These are phyloP conservation scores for Cyprinodon brontotheroides DNA, from an alignment of 2,113 vertebrate genomes.

Conservation along the genomic window DNA sequence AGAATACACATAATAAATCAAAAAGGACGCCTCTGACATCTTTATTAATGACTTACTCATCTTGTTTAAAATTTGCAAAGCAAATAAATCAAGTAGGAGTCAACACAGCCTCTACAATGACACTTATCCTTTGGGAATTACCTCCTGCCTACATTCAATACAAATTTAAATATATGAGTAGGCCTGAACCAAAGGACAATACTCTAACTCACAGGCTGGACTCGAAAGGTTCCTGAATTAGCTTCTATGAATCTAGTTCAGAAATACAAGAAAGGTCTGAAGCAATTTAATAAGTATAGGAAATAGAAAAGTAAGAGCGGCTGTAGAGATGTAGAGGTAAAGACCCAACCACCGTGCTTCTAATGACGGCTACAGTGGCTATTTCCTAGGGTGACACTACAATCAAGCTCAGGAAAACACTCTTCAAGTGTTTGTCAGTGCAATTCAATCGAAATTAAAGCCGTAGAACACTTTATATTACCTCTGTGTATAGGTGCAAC, in stretches of 20 bases:
- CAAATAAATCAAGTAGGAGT: neutral
- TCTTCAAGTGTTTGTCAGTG: neutral
- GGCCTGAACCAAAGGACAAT: neutral
- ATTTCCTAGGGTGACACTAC: neutral
- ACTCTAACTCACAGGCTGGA: neutral
- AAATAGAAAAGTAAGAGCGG: neutral
- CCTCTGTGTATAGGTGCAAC: neutral
- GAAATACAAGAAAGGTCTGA: neutral
- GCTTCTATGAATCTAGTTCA: neutral
- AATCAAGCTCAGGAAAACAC: slow-evolving; percentile 1
- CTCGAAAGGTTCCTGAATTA: neutral
- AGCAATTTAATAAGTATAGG: neutral
- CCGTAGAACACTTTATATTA: neutral
- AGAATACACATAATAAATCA: neutral
- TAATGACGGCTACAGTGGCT: neutral
- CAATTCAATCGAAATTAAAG: neutral
- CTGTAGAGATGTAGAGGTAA: slow-evolving; percentile 6
- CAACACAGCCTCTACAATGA: neutral
- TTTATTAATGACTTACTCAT: neutral
- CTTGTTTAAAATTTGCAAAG: neutral
- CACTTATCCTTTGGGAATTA: slow-evolving; percentile 12
- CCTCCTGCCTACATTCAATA: neutral
- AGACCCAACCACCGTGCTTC: neutral
- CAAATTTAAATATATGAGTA: neutral
- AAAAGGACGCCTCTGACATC: neutral